Percentiles rank a stretch among this genome's conserved stretches.
Evolutionary conservation across 2,888 invertebrate species (phyloP).

Genomic region (Resseliella maxima): DNA sequence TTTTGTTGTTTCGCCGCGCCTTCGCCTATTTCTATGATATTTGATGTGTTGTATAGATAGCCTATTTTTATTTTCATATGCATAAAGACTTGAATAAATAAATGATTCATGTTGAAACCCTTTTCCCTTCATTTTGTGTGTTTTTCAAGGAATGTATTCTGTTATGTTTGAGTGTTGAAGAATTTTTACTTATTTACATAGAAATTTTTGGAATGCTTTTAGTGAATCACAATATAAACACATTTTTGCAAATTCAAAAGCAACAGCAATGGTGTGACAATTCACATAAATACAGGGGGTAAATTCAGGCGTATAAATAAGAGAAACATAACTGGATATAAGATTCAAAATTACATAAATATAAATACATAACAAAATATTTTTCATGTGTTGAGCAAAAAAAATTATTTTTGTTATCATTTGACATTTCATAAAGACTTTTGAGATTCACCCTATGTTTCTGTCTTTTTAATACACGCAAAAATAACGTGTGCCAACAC

Average conservation of each 20-base stretch:
- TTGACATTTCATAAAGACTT: background rate
- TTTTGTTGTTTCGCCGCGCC: background rate
- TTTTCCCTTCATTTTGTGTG: background rate
- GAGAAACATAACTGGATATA: too few relatives aligned
- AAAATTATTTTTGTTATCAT: constrained; percentile 1
- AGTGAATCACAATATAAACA: background rate
- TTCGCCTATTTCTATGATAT: background rate
- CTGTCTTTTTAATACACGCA: background rate
- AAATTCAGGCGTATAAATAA: background rate
- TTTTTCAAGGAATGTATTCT: background rate
- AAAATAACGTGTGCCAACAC: background rate
- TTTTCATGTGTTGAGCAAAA: background rate
- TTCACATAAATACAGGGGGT: background rate
- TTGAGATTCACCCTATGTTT: background rate
- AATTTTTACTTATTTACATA: constrained; percentile 24
- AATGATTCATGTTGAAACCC: constrained; percentile 49
- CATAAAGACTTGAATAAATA: constrained; percentile 20
- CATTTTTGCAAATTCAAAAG: background rate
- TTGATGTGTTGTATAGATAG: background rate
- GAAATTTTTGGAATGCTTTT: constrained; percentile 42
- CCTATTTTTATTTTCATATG: background rate
- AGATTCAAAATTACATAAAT: background rate
- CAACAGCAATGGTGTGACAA: background rate
- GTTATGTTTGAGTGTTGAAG: background rate
- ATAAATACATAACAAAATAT: background rate